phyloP scores from a whole-genome alignment of 2,113 vertebrate species.

The Grammomys surdaster region DNA sequence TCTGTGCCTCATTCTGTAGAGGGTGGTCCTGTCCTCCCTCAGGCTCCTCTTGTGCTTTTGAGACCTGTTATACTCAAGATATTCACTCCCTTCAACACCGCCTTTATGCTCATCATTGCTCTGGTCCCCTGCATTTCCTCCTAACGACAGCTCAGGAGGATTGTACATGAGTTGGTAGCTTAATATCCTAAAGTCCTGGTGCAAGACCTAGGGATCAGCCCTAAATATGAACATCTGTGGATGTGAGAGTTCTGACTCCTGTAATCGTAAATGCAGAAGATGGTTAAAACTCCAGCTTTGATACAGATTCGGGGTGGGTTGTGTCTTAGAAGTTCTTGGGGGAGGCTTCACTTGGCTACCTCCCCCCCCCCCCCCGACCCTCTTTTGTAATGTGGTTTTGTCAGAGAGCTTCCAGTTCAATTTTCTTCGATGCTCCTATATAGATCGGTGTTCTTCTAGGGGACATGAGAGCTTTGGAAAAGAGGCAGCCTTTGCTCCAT shows the following conservation, averaged over 20 bases:
- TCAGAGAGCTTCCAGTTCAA: neutral
- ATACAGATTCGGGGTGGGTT: neutral
- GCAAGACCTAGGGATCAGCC: neutral
- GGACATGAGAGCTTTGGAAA: neutral
- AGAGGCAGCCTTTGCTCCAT: neutral
- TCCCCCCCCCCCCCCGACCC: too few species aligned
- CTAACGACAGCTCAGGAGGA: neutral
- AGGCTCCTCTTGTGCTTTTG: neutral
- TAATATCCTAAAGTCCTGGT: neutral
- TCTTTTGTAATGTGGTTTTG: constrained; percentile 1
- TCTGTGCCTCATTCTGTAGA: too few species aligned
- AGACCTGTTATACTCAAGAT: neutral
- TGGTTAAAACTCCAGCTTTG: neutral
- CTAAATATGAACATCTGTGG: neutral
- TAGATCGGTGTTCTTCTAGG: neutral
- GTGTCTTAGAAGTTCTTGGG: neutral
- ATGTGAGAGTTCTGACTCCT: neutral
- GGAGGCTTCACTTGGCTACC: neutral
- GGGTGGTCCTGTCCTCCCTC: neutral
- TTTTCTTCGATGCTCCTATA: neutral
- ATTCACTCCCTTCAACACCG: neutral
- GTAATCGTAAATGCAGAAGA: neutral
- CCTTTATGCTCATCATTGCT: neutral
- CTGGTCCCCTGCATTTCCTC: neutral
- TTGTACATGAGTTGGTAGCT: neutral